Conservation (phyloP, 2,888 invertebrate genomes). For the Thysanoteuthis rhombus region DNA sequence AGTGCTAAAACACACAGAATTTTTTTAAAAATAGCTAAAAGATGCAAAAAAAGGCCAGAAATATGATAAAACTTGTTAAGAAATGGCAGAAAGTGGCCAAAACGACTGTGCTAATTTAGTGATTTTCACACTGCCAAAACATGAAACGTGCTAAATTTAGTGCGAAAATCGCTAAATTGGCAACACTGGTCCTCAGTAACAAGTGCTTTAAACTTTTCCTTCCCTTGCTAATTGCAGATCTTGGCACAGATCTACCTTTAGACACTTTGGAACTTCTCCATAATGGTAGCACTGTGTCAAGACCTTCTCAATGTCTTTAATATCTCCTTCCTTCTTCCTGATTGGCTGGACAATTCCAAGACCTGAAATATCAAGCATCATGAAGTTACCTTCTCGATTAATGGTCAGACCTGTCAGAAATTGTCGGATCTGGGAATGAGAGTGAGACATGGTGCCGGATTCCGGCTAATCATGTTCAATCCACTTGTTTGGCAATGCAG, state of each 20-base stretch:
- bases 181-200: too few species aligned
- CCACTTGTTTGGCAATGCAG: background rate
- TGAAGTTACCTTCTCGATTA: background rate
- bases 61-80: too few species aligned
- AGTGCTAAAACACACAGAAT: too few species aligned
- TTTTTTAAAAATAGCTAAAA: too few species aligned
- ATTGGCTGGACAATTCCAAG: background rate
- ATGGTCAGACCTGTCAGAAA: background rate
- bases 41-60: too few species aligned
- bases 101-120: too few species aligned
- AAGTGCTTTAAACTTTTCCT: background rate
- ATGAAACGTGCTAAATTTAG: too few species aligned
- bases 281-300: background rate
- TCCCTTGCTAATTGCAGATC: background rate
- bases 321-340: background rate
- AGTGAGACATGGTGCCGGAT: background rate
- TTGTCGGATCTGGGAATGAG: background rate
- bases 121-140: too few species aligned
- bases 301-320: conserved; percentile 12
- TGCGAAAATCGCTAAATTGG: too few species aligned
- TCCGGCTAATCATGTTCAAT: background rate
- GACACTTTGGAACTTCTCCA: background rate
- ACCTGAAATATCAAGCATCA: background rate
- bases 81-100: too few species aligned
- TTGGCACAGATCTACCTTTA: background rate